Base-by-base conservation (phyloP, 2,113 vertebrate genomes). In the Gadus chalcogrammus region DNA sequence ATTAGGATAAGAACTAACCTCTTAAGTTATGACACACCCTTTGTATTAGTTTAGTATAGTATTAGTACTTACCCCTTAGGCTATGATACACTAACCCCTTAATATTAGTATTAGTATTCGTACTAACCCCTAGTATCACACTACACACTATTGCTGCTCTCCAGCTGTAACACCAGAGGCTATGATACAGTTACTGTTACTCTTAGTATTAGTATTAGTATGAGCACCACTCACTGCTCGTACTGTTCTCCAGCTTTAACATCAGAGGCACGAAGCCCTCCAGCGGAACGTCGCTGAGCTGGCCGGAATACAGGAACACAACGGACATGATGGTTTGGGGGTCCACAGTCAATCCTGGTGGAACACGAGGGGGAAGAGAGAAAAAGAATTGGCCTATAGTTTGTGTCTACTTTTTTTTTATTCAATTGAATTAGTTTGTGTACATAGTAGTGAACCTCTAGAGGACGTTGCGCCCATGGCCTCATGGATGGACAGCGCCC, bases 211-310 rank as follows among this genome's bases (percentile, higher is more conserved):
- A 12, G 15, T 53, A 53, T 53, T 12, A 12, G 15, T 53, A 53
- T 53, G 15, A 12, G 15, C 15, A 53, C 15, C 3, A 31, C 60
- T 63, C 13, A 28, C 69, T 81, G 60, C 83, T 68, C 1, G 9
- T 62, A 35, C 0, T n/a, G 5, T 74, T 83, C 2, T 83, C 77
- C 68, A 86, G 63, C 18, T 63, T 48, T 7, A 86, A n/a, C 80
- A 84, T 83, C 35, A 86, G 73, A 8, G 15, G 5, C 48, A 83
- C 75, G 58, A 86, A 88, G 7, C 4, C 18, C 67, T 78, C 75
- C 67, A 83, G 0, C 15, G 59, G 6, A 58, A 71, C 65, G 64
- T n/a, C n/a, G 8, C 58, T 55, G 28, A 9, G 4, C 18, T 1
- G 2, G 52, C n/a, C 69, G 0, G 80, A 72, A 27, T 68, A 83